phyloP scores from a whole-genome alignment of 2,797 vertebrate species.

The Hippocampus kuda region DNA sequence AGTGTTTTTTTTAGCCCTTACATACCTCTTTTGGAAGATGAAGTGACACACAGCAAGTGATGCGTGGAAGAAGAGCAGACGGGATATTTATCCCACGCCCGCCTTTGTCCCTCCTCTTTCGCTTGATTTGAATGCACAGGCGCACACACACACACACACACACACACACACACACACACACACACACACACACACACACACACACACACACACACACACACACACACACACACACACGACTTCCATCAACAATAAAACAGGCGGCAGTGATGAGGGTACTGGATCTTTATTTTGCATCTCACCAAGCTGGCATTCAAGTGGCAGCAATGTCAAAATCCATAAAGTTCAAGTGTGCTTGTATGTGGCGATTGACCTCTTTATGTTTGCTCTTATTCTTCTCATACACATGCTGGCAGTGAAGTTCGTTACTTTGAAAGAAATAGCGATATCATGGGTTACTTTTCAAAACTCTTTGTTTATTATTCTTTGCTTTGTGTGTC shows the following conservation, averaged over 20 bases:
- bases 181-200: constrained; percentile 19
- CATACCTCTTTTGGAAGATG: constrained; percentile 55
- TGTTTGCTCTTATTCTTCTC: not conserved
- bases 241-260: not conserved
- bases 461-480: too few species aligned
- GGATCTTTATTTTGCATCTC: constrained; percentile 28
- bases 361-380: not conserved
- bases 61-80: constrained; percentile 37
- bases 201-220: constrained; percentile 18
- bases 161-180: not conserved
- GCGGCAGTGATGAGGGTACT: not conserved
- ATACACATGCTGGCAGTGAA: not conserved
- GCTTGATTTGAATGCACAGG: constrained; percentile 55
- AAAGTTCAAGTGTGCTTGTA: constrained; percentile 2
- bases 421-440: not conserved
- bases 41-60: constrained; percentile 26
- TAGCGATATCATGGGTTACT: not conserved
- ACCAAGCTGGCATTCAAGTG: not conserved
- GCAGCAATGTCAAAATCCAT: constrained; percentile 9
- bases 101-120: constrained; percentile 49
- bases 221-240: not conserved
- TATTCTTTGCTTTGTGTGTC: too few species aligned
- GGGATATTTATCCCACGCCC: constrained; percentile 49
- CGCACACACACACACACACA: constrained; percentile 23
- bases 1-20: constrained; percentile 34